Conservation (phyloP, 1,140 invertebrate species). For the Wiebesia pumilae region DNA sequence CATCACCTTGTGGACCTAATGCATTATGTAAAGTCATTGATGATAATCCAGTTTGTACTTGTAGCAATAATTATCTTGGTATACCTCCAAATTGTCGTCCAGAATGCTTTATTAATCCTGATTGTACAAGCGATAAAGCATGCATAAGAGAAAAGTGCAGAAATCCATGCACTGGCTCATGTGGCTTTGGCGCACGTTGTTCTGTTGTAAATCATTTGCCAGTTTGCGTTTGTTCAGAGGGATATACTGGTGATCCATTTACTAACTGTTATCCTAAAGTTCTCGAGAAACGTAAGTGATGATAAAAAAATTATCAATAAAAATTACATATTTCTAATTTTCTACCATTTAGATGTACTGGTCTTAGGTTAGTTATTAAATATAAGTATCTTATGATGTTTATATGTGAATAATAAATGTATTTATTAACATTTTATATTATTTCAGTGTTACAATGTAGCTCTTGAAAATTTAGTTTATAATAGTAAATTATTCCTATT, state of each 20-base stretch:
- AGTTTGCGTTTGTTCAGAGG: slow-evolving; percentile 76
- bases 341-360: background rate
- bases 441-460: no score
- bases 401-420: background rate
- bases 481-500: no score
- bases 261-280: slow-evolving; percentile 74
- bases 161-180: slow-evolving; percentile 84
- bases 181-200: slow-evolving; percentile 80
- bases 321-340: background rate
- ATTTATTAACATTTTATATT: background rate
- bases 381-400: background rate
- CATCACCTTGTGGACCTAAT: slow-evolving; percentile 77
- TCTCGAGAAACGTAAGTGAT: slow-evolving; percentile 64
- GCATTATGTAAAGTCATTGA: slow-evolving; percentile 76
- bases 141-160: slow-evolving; percentile 84
- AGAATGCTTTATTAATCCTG: slow-evolving; percentile 83
- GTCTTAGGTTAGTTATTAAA: background rate
- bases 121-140: slow-evolving; percentile 82
- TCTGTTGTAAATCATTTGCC: slow-evolving; percentile 77
- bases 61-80: slow-evolving; percentile 78
- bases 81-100: slow-evolving; percentile 83
- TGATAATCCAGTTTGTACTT: slow-evolving; percentile 76
- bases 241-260: slow-evolving; percentile 79
- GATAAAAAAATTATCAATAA: background rate
- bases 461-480: no score